Percentiles rank a stretch among this genome's conserved stretches.
Evolutionary conservation across 1,140 invertebrate species (phyloP).

Genomic region (Sinella curviseta): DNA sequence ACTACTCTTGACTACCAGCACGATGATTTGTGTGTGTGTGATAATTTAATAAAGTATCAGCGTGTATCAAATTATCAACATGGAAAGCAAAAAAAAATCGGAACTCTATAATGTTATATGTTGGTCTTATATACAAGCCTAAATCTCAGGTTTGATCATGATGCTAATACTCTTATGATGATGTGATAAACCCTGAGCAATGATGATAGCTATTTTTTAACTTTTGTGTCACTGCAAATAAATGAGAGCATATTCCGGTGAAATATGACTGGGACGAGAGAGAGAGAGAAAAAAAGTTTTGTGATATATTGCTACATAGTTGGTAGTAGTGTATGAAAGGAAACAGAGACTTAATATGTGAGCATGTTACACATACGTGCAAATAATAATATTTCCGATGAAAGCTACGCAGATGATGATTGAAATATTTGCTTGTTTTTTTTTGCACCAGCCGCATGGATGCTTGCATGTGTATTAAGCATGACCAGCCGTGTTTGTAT

Average conservation of each 20-base stretch:
- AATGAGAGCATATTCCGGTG: conserved; percentile 1
- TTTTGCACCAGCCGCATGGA: background rate
- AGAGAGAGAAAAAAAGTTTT: background rate
- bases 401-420: background rate
- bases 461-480: background rate
- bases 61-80: too few species aligned
- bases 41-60: too few species aligned
- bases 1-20: too few species aligned
- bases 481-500: background rate
- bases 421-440: background rate
- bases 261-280: background rate
- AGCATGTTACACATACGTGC: too few species aligned
- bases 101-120: too few species aligned
- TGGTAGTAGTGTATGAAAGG: background rate
- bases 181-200: background rate
- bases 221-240: conserved; percentile 8
- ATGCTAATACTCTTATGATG: background rate
- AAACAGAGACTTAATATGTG: background rate
- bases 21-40: too few species aligned
- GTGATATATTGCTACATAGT: background rate
- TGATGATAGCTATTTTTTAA: background rate
- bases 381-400: background rate
- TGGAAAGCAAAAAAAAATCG: too few species aligned
- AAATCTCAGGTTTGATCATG: background rate
- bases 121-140: too few species aligned